Evolutionary conservation across 2,113 vertebrate genomes (phyloP).

Genomic region (Takifugu bimaculatus): DNA sequence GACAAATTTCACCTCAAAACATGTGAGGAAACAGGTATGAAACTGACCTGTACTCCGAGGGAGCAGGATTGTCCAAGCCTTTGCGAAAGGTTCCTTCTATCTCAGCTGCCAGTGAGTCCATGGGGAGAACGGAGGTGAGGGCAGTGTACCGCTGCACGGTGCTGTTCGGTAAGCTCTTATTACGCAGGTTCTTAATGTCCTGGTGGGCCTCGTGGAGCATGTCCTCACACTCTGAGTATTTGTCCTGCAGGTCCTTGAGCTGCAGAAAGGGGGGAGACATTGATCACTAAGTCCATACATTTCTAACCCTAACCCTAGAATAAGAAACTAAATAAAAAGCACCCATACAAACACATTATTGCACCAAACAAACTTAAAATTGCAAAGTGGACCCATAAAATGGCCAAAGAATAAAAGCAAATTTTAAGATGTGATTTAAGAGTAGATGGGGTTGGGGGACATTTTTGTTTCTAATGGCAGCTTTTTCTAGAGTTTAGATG

Average conservation of each 20-base stretch:
- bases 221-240: slow-evolving; percentile 76
- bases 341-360: too few species aligned
- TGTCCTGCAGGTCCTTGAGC: slow-evolving; percentile 82
- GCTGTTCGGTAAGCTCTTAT: slow-evolving; percentile 78
- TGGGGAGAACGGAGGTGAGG: slow-evolving; percentile 73
- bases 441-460: too few species aligned
- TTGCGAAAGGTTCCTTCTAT: slow-evolving; percentile 86
- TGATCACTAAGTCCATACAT: background rate
- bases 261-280: slow-evolving; percentile 52
- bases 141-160: slow-evolving; percentile 79
- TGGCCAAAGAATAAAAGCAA: too few species aligned
- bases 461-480: too few species aligned
- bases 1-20: background rate
- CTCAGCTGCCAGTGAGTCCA: slow-evolving; percentile 88
- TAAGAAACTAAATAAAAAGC: too few species aligned
- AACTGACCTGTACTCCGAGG: slow-evolving; percentile 81
- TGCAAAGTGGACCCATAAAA: too few species aligned
- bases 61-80: slow-evolving; percentile 74
- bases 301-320: too few species aligned
- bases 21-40: background rate
- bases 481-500: too few species aligned
- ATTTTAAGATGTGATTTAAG: too few species aligned
- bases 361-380: too few species aligned
- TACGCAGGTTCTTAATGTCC: slow-evolving; percentile 81
- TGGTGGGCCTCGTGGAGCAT: slow-evolving; percentile 81